Base-by-base conservation (phyloP, 2,888 invertebrate species). In the Cenopis cana region DNA sequence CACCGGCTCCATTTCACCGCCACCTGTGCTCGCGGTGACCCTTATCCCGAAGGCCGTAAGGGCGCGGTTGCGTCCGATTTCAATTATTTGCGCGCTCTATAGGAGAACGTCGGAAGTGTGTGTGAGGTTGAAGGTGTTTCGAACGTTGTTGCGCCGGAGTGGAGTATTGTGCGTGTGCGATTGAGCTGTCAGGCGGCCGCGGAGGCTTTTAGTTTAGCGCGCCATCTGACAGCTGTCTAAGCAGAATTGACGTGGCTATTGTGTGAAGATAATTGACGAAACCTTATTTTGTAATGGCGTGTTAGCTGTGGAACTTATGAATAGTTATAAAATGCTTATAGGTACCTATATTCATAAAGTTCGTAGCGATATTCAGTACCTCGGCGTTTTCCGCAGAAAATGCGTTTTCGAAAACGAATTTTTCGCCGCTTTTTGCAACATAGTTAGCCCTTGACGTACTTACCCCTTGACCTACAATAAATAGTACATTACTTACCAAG, bases 1-100 rank as follows among this genome's bases (percentile, higher is more conserved):
- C 86, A 88, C 68, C 76, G 81, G 82, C 82, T 83, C 84, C 83
- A 83, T 84, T 82, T 81, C 85, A 78, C 69, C 69, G 66, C 76
- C 65, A 70, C 65, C 66, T 66, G 71, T 55, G 66, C 18, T 18
- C 50, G 33, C 17, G 14, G 38, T n/a, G 49, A 64, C 36, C 20
- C 52, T 41, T 65, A 54, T 52, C n/a, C n/a, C 0, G 24, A 46
- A 8, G 17, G 36, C n/a, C 9, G 14, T 55, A 72, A 64, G 61
- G 38, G 49, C 41, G 54, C 20, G 59, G 29, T 52, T 60, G 20
- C 38, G 12, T 60, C 60, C 41, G 2, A 60, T 60, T 59, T 46
- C 17, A 46, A 60, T 46, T 17, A 10, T n/a, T 17, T 6, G 5
- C 50, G 10, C 20, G 46, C 6, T n/a, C n/a, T 8, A 41, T 12